Percentiles rank a stretch among this genome's conserved stretches.
These are phyloP conservation scores for Phodopus roborovskii DNA, from an alignment of 2,113 vertebrate species.

Conservation along the genomic window DNA sequence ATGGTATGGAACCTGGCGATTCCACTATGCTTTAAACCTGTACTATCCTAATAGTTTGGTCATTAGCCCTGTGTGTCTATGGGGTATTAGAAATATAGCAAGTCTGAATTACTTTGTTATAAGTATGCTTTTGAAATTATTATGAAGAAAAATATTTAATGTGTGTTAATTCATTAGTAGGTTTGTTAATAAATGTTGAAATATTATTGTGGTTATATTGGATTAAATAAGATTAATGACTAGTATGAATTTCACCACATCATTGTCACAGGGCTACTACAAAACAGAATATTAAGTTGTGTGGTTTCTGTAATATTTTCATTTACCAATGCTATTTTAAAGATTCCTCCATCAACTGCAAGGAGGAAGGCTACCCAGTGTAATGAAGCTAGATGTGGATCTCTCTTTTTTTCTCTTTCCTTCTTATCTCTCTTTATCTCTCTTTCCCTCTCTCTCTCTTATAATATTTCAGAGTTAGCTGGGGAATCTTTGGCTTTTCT, in stretches of 20 bases:
- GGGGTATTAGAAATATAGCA: background rate
- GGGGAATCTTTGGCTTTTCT: background rate
- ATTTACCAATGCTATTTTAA: background rate
- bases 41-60: background rate
- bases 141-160: background rate
- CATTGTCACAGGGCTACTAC: background rate
- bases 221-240: background rate
- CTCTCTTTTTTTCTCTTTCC: no score
- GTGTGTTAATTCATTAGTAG: background rate
- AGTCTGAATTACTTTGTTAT: background rate
- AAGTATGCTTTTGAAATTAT: background rate
- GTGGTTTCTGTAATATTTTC: fast-evolving
- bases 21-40: background rate
- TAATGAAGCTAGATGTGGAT: no score
- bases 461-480: background rate
- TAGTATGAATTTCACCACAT: background rate
- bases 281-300: background rate
- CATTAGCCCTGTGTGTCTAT: background rate
- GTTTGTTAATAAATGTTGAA: slow-evolving; percentile 24
- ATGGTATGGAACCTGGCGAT: background rate
- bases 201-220: background rate
- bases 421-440: no score
- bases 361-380: background rate
- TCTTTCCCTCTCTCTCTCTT: background rate
- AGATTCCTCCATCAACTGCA: background rate